Conservation (phyloP, 2,113 vertebrate species). For the Naja naja region DNA sequence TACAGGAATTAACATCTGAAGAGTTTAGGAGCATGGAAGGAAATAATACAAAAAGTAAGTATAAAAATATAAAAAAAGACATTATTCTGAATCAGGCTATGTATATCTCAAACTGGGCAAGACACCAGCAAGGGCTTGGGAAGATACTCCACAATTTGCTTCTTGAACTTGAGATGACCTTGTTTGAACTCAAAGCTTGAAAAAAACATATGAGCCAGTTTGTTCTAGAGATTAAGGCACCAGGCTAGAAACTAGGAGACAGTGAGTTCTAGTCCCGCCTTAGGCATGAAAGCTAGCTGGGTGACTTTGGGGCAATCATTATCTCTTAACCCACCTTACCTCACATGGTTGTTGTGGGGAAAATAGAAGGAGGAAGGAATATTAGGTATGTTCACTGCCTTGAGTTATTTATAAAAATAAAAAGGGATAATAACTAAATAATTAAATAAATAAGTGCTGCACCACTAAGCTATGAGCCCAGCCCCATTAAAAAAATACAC, state of each 20-base stretch:
- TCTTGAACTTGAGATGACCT: not conserved
- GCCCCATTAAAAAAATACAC: not conserved
- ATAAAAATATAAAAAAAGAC: not conserved
- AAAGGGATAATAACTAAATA: not conserved
- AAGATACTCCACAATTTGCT: not conserved
- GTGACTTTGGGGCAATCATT: not conserved
- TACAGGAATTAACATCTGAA: not conserved
- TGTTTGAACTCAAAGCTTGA: not conserved
- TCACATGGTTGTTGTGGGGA: not conserved
- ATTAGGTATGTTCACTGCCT: not conserved
- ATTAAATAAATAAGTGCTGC: not conserved
- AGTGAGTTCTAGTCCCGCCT: not conserved
- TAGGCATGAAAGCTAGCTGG: not conserved
- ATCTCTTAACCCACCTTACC: not conserved
- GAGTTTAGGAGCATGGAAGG: not conserved
- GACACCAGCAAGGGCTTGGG: not conserved
- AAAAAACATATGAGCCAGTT: not conserved
- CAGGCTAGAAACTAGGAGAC: not conserved
- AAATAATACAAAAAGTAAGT: not conserved
- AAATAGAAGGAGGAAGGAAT: not conserved
- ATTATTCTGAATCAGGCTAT: not conserved
- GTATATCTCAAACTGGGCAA: not conserved
- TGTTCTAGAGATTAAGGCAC: not conserved
- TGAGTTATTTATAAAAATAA: not conserved
- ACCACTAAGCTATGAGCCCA: too few species aligned